phyloP scores from a whole-genome alignment of 1,140 invertebrate species.

The Drosophila watanabei region DNA sequence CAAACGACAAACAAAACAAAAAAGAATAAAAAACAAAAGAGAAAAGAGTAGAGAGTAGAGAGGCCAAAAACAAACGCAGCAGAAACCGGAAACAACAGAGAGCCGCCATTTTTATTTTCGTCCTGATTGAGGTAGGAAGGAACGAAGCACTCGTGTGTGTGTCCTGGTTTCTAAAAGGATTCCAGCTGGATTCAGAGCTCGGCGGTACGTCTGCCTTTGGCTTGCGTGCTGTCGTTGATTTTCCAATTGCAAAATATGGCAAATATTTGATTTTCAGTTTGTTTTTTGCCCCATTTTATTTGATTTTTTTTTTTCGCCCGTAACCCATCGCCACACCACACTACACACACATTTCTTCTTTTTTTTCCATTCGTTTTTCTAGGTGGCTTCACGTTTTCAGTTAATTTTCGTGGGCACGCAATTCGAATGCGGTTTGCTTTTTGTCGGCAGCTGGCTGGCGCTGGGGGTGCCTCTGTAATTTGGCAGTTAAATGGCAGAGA shows the following conservation, averaged over 20 bases:
- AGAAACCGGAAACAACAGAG: constrained; percentile 61
- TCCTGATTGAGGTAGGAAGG: constrained; percentile 36
- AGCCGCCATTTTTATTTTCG: constrained; percentile 70
- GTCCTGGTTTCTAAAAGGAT: constrained; percentile 41
- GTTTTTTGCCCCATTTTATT: constrained; percentile 21
- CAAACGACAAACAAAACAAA: constrained; percentile 23
- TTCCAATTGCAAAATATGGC: constrained; percentile 63
- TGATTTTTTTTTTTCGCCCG: constrained; percentile 14
- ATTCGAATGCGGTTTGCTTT: constrained; percentile 57
- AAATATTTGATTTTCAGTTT: constrained; percentile 67
- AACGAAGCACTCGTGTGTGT: constrained; percentile 17
- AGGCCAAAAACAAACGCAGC: neutral
- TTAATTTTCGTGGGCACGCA: constrained; percentile 71
- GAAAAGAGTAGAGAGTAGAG: neutral
- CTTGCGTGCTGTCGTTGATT: constrained; percentile 69
- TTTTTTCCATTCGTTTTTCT: constrained; percentile 8
- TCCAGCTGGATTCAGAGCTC: constrained; percentile 3
- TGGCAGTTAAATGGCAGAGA: constrained; percentile 67
- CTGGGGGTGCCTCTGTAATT: constrained; percentile 50
- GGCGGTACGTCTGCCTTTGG: constrained; percentile 16
- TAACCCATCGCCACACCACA: neutral
- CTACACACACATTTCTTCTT: constrained; percentile 4
- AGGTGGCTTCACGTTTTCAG: constrained; percentile 55
- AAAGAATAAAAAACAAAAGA: constrained; percentile 23
- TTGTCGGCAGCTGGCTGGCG: constrained; percentile 9